Percentiles rank a stretch among this genome's conserved stretches.
These are phyloP conservation scores for Sylvia atricapilla DNA, from an alignment of 2,113 vertebrate genomes.

Conservation along the genomic window DNA sequence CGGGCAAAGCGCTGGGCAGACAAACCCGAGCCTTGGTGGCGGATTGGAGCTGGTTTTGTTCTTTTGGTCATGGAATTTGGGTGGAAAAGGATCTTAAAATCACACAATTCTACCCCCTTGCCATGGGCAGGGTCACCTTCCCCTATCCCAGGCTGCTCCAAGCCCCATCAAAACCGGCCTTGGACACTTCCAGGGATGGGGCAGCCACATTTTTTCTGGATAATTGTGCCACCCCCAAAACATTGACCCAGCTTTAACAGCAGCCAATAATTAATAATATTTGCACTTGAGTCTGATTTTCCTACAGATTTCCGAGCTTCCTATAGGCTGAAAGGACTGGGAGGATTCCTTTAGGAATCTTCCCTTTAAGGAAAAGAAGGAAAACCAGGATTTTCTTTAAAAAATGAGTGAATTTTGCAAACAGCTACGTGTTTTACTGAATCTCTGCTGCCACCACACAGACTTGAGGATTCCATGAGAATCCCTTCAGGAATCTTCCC, in stretches of 20 bases:
- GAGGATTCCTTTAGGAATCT: background rate
- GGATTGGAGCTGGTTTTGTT: background rate
- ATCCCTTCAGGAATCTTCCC: too few relatives aligned
- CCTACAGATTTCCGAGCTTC: background rate
- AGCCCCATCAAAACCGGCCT: background rate
- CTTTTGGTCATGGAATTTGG: accelerated
- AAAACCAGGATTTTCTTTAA: background rate
- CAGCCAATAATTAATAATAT: background rate
- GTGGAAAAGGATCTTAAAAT: background rate
- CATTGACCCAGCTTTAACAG: background rate
- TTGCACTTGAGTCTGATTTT: background rate
- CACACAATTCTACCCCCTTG: too few relatives aligned
- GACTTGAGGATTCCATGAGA: too few relatives aligned
- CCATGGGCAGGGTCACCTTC: background rate
- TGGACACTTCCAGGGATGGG: background rate
- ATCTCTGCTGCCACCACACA: too few relatives aligned
- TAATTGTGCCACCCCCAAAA: background rate
- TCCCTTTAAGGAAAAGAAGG: background rate
- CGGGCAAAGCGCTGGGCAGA: accelerated
- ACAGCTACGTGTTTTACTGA: background rate
- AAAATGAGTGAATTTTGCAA: background rate
- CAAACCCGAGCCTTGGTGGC: background rate
- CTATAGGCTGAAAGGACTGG: background rate
- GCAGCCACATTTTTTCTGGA: background rate
- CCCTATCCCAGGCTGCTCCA: background rate